phyloP scores from a whole-genome alignment of 2,888 invertebrate species.

The Rhagonycha fulva region DNA sequence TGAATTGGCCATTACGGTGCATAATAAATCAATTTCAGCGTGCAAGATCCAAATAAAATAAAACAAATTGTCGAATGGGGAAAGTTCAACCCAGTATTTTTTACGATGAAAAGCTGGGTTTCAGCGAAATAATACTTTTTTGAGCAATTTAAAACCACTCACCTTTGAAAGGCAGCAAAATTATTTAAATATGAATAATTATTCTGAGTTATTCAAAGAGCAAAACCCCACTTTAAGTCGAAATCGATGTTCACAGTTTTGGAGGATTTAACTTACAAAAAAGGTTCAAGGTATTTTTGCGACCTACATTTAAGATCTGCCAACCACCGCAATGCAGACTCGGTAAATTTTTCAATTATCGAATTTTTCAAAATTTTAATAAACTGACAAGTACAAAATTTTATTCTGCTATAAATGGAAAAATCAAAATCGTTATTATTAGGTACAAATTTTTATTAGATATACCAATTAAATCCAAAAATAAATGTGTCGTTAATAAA shows the following conservation, averaged over 20 bases:
- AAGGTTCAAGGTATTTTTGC: neutral
- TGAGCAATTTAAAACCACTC: neutral
- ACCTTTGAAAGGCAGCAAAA: neutral
- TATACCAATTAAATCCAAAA: neutral
- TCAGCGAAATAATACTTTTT: too few species aligned
- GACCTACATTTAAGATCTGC: neutral
- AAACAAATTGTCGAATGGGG: too few species aligned
- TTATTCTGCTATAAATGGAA: neutral
- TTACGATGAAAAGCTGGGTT: too few species aligned
- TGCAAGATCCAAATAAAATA: too few species aligned
- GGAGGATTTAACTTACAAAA: neutral
- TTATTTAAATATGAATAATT: neutral
- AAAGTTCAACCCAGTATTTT: too few species aligned
- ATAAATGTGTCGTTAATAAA: neutral
- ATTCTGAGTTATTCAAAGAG: neutral
- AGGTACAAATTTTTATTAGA: neutral
- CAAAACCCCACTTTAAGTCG: neutral
- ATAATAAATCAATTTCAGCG: too few species aligned
- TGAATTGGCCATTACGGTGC: too few species aligned
- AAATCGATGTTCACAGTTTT: neutral
- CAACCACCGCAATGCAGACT: conserved; percentile 1
- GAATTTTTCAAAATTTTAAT: neutral
- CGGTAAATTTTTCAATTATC: neutral
- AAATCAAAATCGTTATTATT: neutral
- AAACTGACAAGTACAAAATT: neutral